These are phyloP conservation scores for Aquatica leii DNA, from an alignment of 2,888 invertebrate species.

Conservation along the genomic window DNA sequence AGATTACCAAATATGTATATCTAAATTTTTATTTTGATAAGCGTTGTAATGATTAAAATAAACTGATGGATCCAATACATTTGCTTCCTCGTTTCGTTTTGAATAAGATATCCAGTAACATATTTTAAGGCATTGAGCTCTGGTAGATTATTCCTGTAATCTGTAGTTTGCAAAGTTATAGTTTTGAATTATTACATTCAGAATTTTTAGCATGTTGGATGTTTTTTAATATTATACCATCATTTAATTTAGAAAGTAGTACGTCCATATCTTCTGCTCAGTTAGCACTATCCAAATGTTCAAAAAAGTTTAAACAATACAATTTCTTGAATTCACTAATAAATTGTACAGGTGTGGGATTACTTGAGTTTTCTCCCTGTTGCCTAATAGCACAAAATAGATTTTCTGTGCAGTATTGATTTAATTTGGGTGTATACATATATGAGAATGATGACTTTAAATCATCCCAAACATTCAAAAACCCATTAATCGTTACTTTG, in stretches of 20 bases:
- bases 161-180: not conserved
- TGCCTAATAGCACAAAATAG: no score
- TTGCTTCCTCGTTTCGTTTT: conserved; percentile 9
- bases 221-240: conserved; percentile 37
- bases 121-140: conserved; percentile 8
- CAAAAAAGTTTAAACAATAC: no score
- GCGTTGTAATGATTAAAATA: not conserved
- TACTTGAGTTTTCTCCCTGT: conserved; percentile 4
- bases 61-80: not conserved
- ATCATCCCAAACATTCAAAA: no score
- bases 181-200: not conserved
- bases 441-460: no score
- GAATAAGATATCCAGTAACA: conserved; percentile 11
- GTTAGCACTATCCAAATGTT: no score
- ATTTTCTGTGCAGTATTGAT: no score
- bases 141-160: conserved; percentile 13
- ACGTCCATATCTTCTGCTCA: conserved; percentile 16
- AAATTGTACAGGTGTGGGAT: no score
- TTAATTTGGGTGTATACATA: no score
- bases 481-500: no score
- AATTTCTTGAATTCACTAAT: no score
- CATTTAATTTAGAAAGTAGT: conserved; percentile 38
- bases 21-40: conserved; percentile 1
- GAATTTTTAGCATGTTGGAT: not conserved
- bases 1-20: no score